Percentiles rank a stretch among this genome's conserved stretches.
Conservation (phyloP, 2,888 invertebrate genomes). For the Ferdinandea cuprea region DNA sequence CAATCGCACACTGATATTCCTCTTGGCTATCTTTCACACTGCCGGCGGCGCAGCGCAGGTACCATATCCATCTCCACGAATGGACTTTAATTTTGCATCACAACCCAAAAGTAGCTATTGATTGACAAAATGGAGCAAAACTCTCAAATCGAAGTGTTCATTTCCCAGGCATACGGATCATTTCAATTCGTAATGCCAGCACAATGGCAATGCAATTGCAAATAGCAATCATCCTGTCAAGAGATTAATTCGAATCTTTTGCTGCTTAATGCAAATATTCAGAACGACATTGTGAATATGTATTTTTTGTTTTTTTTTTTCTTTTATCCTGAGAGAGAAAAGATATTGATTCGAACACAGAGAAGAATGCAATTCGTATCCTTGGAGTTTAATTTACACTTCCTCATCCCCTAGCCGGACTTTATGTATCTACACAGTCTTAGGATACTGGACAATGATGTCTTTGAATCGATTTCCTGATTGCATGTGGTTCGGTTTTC, state of each 20-base stretch:
- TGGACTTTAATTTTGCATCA: slow-evolving; percentile 37
- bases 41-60: background rate
- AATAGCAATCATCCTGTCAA: slow-evolving; percentile 68
- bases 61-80: slow-evolving; percentile 15
- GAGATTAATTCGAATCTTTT: slow-evolving; percentile 67
- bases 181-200: slow-evolving; percentile 48
- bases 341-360: background rate
- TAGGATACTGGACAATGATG: background rate
- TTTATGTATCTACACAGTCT: background rate
- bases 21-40: background rate
- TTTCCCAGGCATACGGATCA: slow-evolving; percentile 53
- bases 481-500: slow-evolving; percentile 63
- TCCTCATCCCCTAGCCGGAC: slow-evolving; percentile 15
- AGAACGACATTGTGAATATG: slow-evolving; percentile 44
- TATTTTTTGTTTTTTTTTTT: background rate
- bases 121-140: slow-evolving; percentile 8
- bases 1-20: slow-evolving; percentile 8
- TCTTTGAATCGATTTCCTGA: slow-evolving; percentile 51
- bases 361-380: slow-evolving; percentile 22
- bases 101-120: background rate
- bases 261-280: slow-evolving; percentile 62
- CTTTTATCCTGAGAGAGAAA: background rate
- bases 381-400: slow-evolving; percentile 52
- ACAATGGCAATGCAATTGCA: slow-evolving; percentile 60
- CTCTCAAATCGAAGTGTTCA: slow-evolving; percentile 48